Evolutionary conservation across 1,140 invertebrate genomes (phyloP).

Genomic region (Helicoverpa armigera): DNA sequence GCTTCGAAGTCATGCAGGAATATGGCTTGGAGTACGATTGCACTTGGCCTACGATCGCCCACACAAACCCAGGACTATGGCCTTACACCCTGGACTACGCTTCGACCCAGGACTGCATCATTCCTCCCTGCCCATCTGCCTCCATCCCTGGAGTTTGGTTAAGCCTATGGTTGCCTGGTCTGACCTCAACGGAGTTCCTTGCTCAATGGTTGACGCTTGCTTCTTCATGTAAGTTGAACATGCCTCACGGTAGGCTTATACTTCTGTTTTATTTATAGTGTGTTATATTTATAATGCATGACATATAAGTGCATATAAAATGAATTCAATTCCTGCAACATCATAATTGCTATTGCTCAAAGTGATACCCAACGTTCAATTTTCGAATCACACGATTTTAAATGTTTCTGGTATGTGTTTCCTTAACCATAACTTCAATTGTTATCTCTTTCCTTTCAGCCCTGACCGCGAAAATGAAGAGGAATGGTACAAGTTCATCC

Average conservation of each 20-base stretch:
- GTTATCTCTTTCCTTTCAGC: conserved; percentile 71
- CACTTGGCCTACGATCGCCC: conserved; percentile 88
- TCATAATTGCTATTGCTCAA: no score
- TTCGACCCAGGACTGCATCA: conserved; percentile 88
- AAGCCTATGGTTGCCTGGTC: conserved; percentile 89
- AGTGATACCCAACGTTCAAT: no score
- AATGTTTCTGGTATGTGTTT: not conserved
- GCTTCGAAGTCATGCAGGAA: conserved; percentile 84
- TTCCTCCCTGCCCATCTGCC: conserved; percentile 88
- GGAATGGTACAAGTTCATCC: conserved; percentile 83
- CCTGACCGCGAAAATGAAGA: conserved; percentile 78
- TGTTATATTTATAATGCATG: no score
- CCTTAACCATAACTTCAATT: not conserved
- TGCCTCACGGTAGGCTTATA: no score
- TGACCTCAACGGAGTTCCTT: conserved; percentile 84
- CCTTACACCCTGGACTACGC: conserved; percentile 91
- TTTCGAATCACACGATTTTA: not conserved
- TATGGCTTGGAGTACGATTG: conserved; percentile 88
- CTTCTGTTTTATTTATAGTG: no score
- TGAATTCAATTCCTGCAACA: no score
- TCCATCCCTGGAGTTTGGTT: conserved; percentile 88
- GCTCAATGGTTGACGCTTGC: conserved; percentile 90
- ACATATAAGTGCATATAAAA: no score
- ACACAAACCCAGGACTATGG: conserved; percentile 88
- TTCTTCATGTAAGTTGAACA: conserved; percentile 84